Base-by-base conservation (phyloP, 1,140 invertebrate species). In the Aporrectodea caliginosa region DNA sequence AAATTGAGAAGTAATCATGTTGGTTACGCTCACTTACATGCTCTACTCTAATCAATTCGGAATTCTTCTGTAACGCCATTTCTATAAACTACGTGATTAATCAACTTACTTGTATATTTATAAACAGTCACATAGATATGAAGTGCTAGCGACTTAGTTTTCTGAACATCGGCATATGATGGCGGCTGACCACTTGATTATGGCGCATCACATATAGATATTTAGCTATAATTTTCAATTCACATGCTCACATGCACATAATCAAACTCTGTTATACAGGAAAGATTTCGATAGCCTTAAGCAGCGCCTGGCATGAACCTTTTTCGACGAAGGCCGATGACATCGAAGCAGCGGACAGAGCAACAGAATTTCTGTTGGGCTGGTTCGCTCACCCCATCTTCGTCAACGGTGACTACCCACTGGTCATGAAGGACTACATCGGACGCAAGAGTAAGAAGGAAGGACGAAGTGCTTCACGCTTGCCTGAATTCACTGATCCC, bases 331-430 rank as follows among this genome's bases (percentile, higher is more conserved):
- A 78, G 31, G 81, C 74, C 2, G 82, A 84, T 29, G 80, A 82
- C 71, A 35, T 78, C 1, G 84, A 82, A 6, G 84, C 86, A 0
- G 82, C 86, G 2, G 80, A 84, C 12, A 72, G 83, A 22, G 84
- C 84, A 6, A 78, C 86, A 30, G 77, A 84, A 58, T 87, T 87
- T 76, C 82, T 83, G 14, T 80, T 87, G 1, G 86, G 86, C 0
- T 85, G 84, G 83, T 87, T 84, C 74, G 85, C 86, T 29, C 82
- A 86, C 68, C 84, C 86, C 33, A 85, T 88, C 30, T 84, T 83
- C 79, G 69, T 22, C 1, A 84, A 84, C 35, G 87, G 87, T 0
- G 87, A 87, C 79, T 88, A 88, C 78, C 86, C 87, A 2, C 73
- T 83, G 2, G 82, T 88, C 35, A 84, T 86, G 83, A 80, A 81